Percentiles rank a stretch among this genome's conserved stretches.
Conservation (phyloP, 64 coral and sea anemone genomes). For the Platygyra sinensis region DNA sequence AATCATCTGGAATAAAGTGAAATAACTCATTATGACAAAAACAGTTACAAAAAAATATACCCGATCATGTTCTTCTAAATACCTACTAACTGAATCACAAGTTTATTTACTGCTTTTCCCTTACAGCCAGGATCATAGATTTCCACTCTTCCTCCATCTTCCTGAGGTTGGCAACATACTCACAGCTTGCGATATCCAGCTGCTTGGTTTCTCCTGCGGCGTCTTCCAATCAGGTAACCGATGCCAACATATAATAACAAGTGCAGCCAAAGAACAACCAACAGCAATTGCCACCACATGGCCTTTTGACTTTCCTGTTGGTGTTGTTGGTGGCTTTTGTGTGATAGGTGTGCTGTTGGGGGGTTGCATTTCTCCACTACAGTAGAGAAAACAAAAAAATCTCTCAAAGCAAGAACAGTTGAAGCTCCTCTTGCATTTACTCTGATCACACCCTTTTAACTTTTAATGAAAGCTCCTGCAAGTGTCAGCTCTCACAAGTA, state of each 20-base stretch:
- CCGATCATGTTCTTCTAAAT: no score
- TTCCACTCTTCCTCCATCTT: neutral
- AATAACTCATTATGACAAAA: no score
- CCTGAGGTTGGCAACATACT: neutral
- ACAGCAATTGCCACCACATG: slow-evolving; percentile 84
- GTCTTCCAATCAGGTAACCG: slow-evolving; percentile 75
- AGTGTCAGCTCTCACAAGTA: no score
- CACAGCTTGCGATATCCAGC: slow-evolving; percentile 83
- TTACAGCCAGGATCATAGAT: no score
- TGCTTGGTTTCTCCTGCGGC: neutral
- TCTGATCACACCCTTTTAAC: no score
- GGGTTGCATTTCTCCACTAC: neutral
- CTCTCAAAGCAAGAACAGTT: neutral
- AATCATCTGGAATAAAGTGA: no score
- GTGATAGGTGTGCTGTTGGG: neutral
- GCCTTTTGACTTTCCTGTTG: neutral
- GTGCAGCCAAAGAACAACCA: slow-evolving; percentile 75
- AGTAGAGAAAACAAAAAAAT: neutral
- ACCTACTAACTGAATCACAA: neutral
- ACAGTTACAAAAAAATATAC: no score
- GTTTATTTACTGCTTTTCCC: neutral
- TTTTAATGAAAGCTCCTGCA: no score
- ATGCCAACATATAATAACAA: slow-evolving; percentile 69
- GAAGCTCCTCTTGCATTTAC: no score
- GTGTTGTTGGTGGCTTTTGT: neutral